Base-by-base conservation (phyloP, 2,888 invertebrate species). In the Apantesis nais region DNA sequence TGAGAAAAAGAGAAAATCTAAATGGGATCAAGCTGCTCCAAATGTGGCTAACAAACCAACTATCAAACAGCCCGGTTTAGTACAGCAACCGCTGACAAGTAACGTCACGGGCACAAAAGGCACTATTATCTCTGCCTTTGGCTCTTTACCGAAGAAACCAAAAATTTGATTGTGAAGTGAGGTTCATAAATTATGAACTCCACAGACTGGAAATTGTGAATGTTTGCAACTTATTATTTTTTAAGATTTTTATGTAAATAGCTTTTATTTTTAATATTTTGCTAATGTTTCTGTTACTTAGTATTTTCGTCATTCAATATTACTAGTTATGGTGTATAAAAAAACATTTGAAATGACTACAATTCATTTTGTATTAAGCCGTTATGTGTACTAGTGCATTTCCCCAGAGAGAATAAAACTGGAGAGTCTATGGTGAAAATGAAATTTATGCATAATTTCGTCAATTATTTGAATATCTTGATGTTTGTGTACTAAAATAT, bases 41-140 rank as follows among this genome's bases (percentile, higher is more conserved):
- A 94, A 96, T 65, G 94, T 96, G 58, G 88, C 94, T n/a, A 85
- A 95, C 31, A 95, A 96, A 70, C 95, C 96, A 0, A 93, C 95
- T 16, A 95, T 97, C 39, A 97, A 97, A 84, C 96, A 97, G 67
- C 96, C 97, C 0, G 96, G 97, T 1, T 93, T 97, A 14, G 95
- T 97, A 14, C 97, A 97, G 85, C 96, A 97, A 55, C 97, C 97
- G 0, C 92, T 98, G 58, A 98, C 98, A 0, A 97, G 97, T 19
- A 97, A 97, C 64, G 97, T 97, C 0, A 98, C 98, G 0, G 98
- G 98, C 58, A 98, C 98, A 5, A 99, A 98, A 89, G 97, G 98
- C 25, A 99, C 98, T 0, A 97, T 99, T 61, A 99, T 99, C 84
- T 98, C 98, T 34, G 99, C 99, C 37, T 98, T 98, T 93, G 99